A percentile compares a stretch with the other conserved stretches of the same genome.
These are phyloP conservation scores for Drosophila kuntzei DNA, from an alignment of 2,888 invertebrate species.

Conservation along the genomic window DNA sequence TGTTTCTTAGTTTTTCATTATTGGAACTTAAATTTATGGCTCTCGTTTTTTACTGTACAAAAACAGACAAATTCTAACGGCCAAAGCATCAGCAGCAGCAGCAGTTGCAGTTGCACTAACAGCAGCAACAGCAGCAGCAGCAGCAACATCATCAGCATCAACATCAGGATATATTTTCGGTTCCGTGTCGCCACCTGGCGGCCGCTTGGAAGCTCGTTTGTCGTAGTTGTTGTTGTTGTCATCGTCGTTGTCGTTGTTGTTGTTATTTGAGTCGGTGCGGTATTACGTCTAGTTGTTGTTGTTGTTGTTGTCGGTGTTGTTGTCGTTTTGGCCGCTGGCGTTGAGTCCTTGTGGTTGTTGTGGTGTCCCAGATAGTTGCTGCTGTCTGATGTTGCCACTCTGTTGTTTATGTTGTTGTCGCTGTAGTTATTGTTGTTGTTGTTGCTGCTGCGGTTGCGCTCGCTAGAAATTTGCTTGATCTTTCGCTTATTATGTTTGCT, in stretches of 20 bases:
- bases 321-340: constrained; percentile 43
- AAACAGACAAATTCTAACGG: constrained; percentile 73
- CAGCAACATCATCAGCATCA: constrained; percentile 22
- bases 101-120: constrained; percentile 18
- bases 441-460: constrained; percentile 20
- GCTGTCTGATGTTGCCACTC: constrained; percentile 1
- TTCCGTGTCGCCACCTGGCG: constrained; percentile 29
- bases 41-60: constrained; percentile 70
- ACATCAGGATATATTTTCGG: constrained; percentile 27
- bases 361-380: constrained; percentile 15
- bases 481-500: constrained; percentile 49
- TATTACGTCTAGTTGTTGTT: constrained; percentile 9
- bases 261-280: constrained; percentile 22
- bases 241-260: constrained; percentile 19
- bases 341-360: constrained; percentile 19
- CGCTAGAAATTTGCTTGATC: constrained; percentile 67
- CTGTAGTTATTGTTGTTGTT: constrained; percentile 6
- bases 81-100: constrained; percentile 51
- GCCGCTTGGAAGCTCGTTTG: constrained; percentile 77
- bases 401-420: constrained; percentile 8
- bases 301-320: constrained; percentile 23
- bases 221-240: constrained; percentile 22
- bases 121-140: constrained; percentile 35
- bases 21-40: constrained; percentile 79
- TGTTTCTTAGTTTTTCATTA: constrained; percentile 39